These are phyloP conservation scores for Pollicipes pollicipes DNA, from an alignment of 1,140 invertebrate genomes.

Conservation along the genomic window DNA sequence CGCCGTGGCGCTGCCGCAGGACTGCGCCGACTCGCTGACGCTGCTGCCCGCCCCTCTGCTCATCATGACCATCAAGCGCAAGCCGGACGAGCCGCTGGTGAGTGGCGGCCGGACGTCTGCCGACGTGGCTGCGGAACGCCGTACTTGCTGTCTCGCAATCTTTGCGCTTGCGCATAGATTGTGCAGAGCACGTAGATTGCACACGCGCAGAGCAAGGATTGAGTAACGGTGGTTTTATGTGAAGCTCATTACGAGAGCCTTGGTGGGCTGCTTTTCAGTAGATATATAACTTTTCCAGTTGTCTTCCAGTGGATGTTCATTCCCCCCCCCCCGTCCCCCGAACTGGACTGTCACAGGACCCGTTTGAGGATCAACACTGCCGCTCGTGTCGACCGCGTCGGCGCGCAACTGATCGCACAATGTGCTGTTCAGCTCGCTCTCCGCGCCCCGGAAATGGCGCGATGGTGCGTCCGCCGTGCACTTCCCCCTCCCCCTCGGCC, in stretches of 20 bases:
- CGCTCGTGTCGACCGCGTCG: no score
- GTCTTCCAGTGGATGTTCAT: no score
- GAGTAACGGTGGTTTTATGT: conserved; percentile 1
- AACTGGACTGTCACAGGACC: no score
- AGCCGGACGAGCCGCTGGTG: conserved; percentile 50
- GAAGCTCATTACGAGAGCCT: background rate
- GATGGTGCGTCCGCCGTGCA: no score
- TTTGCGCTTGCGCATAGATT: background rate
- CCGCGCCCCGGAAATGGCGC: no score
- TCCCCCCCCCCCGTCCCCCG: no score
- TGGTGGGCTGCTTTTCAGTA: no score
- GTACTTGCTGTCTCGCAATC: background rate
- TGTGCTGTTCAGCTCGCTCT: no score
- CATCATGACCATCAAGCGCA: conserved; percentile 66
- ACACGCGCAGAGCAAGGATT: conserved; percentile 8
- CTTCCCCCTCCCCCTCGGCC: no score
- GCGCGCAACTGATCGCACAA: no score
- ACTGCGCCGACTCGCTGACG: conserved; percentile 67
- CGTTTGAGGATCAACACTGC: no score
- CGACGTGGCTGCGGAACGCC: background rate
- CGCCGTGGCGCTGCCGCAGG: conserved; percentile 30
- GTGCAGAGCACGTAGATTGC: background rate
- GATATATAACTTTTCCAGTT: background rate
- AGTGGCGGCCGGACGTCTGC: conserved; percentile 5
- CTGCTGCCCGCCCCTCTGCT: conserved; percentile 71